Evolutionary conservation across 2,797 vertebrate species (phyloP), one percentile per base, ranked within the genome.

Genomic region (Chelon auratus): DNA sequence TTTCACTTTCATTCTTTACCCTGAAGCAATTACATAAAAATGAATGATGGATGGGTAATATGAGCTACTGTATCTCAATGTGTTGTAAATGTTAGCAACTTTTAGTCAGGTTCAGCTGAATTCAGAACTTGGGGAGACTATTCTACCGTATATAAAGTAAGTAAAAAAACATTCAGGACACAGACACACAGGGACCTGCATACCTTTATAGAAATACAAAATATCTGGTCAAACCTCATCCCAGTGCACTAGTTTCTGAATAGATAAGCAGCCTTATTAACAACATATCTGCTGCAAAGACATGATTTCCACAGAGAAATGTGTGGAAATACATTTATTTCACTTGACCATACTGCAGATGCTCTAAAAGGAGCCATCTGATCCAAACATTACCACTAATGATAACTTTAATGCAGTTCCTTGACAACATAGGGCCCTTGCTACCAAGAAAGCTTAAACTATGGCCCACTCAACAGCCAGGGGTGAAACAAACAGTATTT

Each of bases 21-120:
- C 89, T 57, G 71, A 65, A 87, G 88, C 70, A 68, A 43, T 43
- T 64, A 57, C 66, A 83, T 87, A 75, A 85, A 88, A 86, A 72
- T 70, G 67, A 83, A 75, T 75, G 78, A 86, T 75, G 47, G 68
- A 83, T 63, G 55, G 64, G 77, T 71, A 45, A 80, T 75, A 78
- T 64, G 75, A 81, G 75, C 42, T 48, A 4, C 60, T 73, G 70
- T 82, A 77, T 90, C 45, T 75, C 71, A 60, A 40, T 12, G 61
- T 47, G 77, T 51, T 75, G 64, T 86, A 86, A 89, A 85, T 68
- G 72, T 20, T 65, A 42, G 53, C 67, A 63, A 71, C 53, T 64
- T 80, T 62, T 10, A 62, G 33, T 68, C 33, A 62, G 26, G n/a
- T 72, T 71, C 45, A 66, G 30, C 57, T 55, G 47, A 75, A 71